A percentile compares a stretch with the other conserved stretches of the same genome.
Evolutionary conservation across 2,888 invertebrate genomes (phyloP).

Genomic region (Plebejus argus): DNA sequence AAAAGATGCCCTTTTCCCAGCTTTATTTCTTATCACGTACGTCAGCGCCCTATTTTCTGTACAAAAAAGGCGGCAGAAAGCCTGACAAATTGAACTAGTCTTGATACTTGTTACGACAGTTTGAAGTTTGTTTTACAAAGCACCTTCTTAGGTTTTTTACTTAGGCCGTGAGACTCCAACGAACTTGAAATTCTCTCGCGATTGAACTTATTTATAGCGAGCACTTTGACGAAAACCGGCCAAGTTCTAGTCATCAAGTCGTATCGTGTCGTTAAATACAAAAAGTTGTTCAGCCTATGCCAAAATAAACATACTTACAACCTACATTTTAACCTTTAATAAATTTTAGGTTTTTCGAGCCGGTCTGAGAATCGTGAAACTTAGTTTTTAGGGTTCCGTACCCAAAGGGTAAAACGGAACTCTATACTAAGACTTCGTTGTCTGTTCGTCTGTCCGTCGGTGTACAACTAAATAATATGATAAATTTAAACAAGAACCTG

Average conservation of each 20-base stretch:
- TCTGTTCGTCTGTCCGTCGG: too few species aligned
- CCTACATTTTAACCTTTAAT: too few species aligned
- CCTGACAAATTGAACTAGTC: slow-evolving; percentile 16
- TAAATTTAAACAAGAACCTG: too few species aligned
- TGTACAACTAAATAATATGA: too few species aligned
- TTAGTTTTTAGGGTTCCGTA: too few species aligned
- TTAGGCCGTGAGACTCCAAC: neutral
- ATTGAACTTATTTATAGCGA: neutral
- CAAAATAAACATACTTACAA: too few species aligned
- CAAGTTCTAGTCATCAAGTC: neutral
- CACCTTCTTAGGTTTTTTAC: neutral
- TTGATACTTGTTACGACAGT: neutral
- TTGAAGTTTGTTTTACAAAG: slow-evolving; percentile 8
- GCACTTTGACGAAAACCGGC: neutral
- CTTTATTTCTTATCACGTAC: slow-evolving; percentile 6
- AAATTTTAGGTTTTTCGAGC: too few species aligned
- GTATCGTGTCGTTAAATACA: too few species aligned
- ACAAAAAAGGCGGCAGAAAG: neutral
- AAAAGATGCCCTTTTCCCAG: neutral
- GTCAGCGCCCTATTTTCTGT: neutral
- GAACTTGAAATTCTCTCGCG: neutral
- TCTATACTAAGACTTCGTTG: too few species aligned
- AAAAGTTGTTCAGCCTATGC: too few species aligned
- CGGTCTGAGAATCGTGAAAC: too few species aligned
- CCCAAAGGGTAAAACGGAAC: too few species aligned